Percentiles rank a stretch among this genome's conserved stretches.
phyloP scores from a whole-genome alignment of 2,797 vertebrate genomes.

The Chaetodon trifasciatus region DNA sequence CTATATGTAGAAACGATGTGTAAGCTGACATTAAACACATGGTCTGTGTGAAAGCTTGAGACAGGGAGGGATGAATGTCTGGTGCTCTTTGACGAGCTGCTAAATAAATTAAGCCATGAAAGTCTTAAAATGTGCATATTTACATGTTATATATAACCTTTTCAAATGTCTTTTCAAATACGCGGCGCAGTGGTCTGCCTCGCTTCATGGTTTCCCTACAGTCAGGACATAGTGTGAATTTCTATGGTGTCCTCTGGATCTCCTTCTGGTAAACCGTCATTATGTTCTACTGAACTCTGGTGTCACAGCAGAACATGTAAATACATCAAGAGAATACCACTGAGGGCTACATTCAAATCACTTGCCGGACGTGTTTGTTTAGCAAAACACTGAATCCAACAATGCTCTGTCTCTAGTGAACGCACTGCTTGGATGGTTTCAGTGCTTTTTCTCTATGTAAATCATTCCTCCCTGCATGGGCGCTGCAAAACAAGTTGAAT shows the following conservation, averaged over 20 bases:
- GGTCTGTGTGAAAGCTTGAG: constrained; percentile 26
- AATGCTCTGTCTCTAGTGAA: background rate
- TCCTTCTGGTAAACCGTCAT: background rate
- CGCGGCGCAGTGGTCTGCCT: background rate
- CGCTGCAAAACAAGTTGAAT: background rate
- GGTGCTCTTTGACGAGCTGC: constrained; percentile 17
- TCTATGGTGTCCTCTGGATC: background rate
- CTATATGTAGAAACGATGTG: background rate
- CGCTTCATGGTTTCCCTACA: background rate
- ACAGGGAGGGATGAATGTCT: constrained; percentile 23
- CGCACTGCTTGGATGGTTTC: background rate
- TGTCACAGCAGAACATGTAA: background rate
- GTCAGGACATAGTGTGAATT: background rate
- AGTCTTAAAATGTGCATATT: constrained; percentile 1
- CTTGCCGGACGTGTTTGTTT: constrained; percentile 28
- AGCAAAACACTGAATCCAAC: background rate
- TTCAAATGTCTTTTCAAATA: background rate
- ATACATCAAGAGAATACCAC: background rate
- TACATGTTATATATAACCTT: background rate
- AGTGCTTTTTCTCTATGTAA: constrained; percentile 39
- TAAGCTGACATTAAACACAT: constrained; percentile 28
- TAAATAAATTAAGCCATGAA: constrained; percentile 7
- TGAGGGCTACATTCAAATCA: background rate
- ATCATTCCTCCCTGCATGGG: constrained; percentile 1
- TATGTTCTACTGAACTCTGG: background rate